Evolutionary conservation across 2,113 vertebrate genomes (phyloP).

Genomic region (Epinephelus moara): DNA sequence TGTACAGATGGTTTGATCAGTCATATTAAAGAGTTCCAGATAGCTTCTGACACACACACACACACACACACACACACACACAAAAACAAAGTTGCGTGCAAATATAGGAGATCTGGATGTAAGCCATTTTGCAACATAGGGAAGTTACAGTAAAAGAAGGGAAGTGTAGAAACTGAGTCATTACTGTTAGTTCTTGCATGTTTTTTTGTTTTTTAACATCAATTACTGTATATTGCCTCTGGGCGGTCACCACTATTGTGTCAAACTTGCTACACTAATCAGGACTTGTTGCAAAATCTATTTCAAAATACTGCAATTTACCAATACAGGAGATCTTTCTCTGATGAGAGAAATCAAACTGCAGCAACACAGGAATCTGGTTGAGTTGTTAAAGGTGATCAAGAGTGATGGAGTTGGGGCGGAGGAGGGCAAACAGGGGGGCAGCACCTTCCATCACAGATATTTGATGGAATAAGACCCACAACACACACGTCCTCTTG

Average conservation of each 20-base stretch:
- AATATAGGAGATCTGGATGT: not conserved
- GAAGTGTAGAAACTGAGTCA: conserved; percentile 62
- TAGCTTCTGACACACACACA: not conserved
- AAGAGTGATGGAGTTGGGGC: not conserved
- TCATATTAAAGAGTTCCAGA: not conserved
- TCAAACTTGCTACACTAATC: conserved; percentile 15
- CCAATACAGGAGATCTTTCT: not conserved
- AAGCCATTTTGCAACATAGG: conserved; percentile 51
- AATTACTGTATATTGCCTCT: conserved; percentile 30
- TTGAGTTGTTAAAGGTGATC: not conserved
- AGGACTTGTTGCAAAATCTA: conserved; percentile 30
- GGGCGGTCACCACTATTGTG: not conserved
- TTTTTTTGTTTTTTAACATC: conserved; percentile 23
- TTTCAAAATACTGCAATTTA: conserved; percentile 36
- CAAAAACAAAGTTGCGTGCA: conserved; percentile 17
- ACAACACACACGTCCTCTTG: not conserved
- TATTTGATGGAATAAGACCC: conserved; percentile 20
- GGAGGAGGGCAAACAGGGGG: not conserved
- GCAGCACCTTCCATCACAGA: conserved; percentile 21
- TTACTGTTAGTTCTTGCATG: not conserved
- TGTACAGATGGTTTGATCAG: not conserved
- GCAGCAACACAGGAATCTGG: not conserved
- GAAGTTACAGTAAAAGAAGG: conserved; percentile 55
- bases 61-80: not conserved
- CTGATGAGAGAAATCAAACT: not conserved